Percentiles rank a stretch among this genome's conserved stretches.
These are phyloP conservation scores for Myotis yumanensis DNA, from an alignment of 2,113 vertebrate species.

Conservation along the genomic window DNA sequence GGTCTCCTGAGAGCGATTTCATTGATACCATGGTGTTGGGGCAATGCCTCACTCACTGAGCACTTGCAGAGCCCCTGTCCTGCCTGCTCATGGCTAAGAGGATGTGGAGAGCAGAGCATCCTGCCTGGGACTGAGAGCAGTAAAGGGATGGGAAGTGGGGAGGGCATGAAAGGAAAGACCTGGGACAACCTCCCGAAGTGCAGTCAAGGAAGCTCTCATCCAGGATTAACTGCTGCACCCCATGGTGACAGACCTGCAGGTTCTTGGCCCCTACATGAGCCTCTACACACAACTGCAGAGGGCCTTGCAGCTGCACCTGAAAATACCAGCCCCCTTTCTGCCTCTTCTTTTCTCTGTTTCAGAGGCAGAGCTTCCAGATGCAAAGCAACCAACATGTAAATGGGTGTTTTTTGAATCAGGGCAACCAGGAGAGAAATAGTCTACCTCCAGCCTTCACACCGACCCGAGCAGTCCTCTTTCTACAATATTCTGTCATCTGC, in stretches of 20 bases:
- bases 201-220: accelerated
- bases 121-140: not conserved
- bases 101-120: not conserved
- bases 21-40: too few relatives aligned
- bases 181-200: not conserved
- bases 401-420: accelerated
- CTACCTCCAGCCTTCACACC: accelerated
- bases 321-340: accelerated
- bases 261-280: accelerated
- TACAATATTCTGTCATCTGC: accelerated
- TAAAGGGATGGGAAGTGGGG: not conserved
- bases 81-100: accelerated
- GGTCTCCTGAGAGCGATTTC: not conserved
- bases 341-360: not conserved
- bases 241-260: accelerated
- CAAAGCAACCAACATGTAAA: accelerated
- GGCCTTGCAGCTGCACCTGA: too few relatives aligned
- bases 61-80: too few relatives aligned
- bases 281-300: accelerated
- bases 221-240: accelerated
- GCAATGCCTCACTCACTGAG: too few relatives aligned
- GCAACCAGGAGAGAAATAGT: accelerated
- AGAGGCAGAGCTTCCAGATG: not conserved
- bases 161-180: accelerated
- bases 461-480: not conserved